Conservation (phyloP, 1,140 invertebrate species). For the Micrasema minimum region DNA sequence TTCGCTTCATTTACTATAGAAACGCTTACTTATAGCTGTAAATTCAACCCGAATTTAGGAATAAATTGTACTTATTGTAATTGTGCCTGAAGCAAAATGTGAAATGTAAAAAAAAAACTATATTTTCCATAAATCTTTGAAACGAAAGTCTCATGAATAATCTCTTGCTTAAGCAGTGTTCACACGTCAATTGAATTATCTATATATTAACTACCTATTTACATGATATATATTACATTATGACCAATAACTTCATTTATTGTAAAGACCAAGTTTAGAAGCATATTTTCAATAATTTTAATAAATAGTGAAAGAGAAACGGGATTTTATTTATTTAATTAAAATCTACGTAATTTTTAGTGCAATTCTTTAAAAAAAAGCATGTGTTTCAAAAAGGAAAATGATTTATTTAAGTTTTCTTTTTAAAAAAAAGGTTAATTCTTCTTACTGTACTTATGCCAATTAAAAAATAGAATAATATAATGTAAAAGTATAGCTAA, state of each 20-base stretch:
- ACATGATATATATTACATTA: too few species aligned
- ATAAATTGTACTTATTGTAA: constrained; percentile 51
- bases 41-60: constrained; percentile 51
- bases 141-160: constrained; percentile 3
- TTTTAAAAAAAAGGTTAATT: too few species aligned
- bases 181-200: constrained; percentile 40
- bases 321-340: neutral
- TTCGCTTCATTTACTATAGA: constrained; percentile 47
- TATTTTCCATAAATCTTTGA: constrained; percentile 41
- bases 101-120: constrained; percentile 36
- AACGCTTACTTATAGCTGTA: constrained; percentile 47
- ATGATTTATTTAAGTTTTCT: too few species aligned
- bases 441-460: constrained; percentile 46
- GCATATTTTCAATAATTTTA: too few species aligned
- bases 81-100: constrained; percentile 52
- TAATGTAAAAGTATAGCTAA: constrained; percentile 38
- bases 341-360: neutral
- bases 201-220: neutral
- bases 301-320: neutral
- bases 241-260: too few species aligned
- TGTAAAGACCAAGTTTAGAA: too few species aligned
- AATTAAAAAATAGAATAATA: constrained; percentile 40
- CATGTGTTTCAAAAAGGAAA: too few species aligned
- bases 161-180: constrained; percentile 37
- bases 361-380: constrained; percentile 16